Base-by-base conservation (phyloP, 2,113 vertebrate genomes). In the Crotophaga sulcirostris region DNA sequence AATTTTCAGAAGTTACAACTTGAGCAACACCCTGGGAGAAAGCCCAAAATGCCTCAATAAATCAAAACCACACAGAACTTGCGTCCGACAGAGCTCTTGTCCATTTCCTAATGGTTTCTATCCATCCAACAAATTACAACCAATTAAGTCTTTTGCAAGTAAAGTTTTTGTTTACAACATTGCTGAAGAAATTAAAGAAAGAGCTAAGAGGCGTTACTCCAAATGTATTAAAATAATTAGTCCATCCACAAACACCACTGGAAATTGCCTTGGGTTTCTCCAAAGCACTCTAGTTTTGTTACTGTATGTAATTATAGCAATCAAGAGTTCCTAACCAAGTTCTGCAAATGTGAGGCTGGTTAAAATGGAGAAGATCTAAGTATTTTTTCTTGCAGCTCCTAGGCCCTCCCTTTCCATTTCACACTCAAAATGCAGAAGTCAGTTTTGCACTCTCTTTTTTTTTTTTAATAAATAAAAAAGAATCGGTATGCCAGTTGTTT, bases 211-310 rank as follows among this genome's bases (percentile, higher is more conserved):
- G 73, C 88, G 72, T 84, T 78, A 90, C 25, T 91, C 85, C 86
- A 92, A 78, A 92, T 17, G 23, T 84, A 93, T 90, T 92, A 91
- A 92, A 94, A 85, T 91, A 95, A 91, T 95, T 93, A 95, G 81
- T 81, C 69, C 68, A 78, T 92, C 82, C 90, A 94, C 88, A 93
- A 89, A 88, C 79, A 94, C 76, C 60, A 78, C 79, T 84, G 52
- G 47, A 94, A 96, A 93, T 70, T 63, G 60, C 85, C 92, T 40
- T 77, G 34, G 56, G 87, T 80, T 87, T 88, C 75, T 90, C 79
- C 52, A 86, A 93, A 68, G 33, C 34, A 90, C 42, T 75, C 81
- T 0, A 86, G 75, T 74, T 94, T 70, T 84, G 56, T 56, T 96
- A 83, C 44, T 92, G 25, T 31, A 64, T 28, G 19, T 54, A 92